Base-by-base conservation (phyloP, 2,888 invertebrate species). In the Lymantria dispar region DNA sequence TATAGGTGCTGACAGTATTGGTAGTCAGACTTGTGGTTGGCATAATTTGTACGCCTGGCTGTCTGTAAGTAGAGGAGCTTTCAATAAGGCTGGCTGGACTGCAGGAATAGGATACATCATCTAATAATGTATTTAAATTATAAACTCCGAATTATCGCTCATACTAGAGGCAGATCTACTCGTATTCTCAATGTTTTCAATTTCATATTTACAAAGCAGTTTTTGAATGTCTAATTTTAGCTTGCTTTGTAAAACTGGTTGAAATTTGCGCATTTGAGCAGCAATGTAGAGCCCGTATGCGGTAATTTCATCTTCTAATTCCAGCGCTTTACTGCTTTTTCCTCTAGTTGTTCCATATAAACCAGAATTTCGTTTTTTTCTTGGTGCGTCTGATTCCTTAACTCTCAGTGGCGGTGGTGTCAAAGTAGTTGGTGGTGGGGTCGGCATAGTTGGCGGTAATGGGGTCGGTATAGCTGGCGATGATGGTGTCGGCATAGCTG, bases 201-300 rank as follows among this genome's bases (percentile, higher is more conserved):
- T 12, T 12, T 39, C 39, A 12, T 39, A 39, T 39, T 39, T 39
- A 39, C 39, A 39, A n/a, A 13, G 12, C 8, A 39, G 12, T 3
- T 5, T 13, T 39, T 39, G 39, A 39, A 39, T 39, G n/a, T 47
- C 22, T 29, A 14, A 41, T 41, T 39, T 42, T 40, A 15, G 43
- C 43, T 22, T 44, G 33, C 45, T 31, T 36, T 43, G 36, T 39
- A 22, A 8, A 30, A 30, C 44, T 33, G n/a, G 37, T 41, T 22
- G 31, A 45, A 45, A 45, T 44, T 38, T 38, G 12, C 39, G 39
- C 12, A 39, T 39, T 39, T 39, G 39, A 39, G 39, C 39, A 39
- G 39, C 39, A 39, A 39, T 12, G 8, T 33, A 33, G 10, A 43
- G 29, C 30, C 33, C 33, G 33, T 33, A 33, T 7, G 33, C 8